Base-by-base conservation (phyloP, 2,113 vertebrate genomes). In the Camelus bactrianus region DNA sequence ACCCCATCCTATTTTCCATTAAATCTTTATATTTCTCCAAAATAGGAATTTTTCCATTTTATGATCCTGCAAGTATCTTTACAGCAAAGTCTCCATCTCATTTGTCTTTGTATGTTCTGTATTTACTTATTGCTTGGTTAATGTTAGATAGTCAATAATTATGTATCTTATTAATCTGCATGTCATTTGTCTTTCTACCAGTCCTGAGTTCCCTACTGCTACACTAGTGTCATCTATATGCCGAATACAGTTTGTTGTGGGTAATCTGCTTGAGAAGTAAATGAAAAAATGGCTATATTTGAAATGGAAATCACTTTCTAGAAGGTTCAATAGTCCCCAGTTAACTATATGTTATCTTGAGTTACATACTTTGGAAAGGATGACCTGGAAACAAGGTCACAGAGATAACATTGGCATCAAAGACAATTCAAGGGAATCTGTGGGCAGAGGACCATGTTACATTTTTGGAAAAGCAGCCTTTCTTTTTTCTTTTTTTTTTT, bases 271-370 rank as follows among this genome's bases (percentile, higher is more conserved):
- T 83, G 14, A 58, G 42, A 48, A 62, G 70, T 52, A 85, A 85
- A 81, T 60, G 48, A 82, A 42, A 91, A 67, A 84, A 1, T 72
- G 17, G 22, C 5, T 89, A 28, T 58, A 56, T 77, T 95, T 94
- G 48, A 79, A 93, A 82, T 77, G 8, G 93, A 96, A 93, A 84
- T 93, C 52, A 54, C 5, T 86, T 93, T 60, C 64, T 86, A 80
- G 9, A 95, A 84, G 20, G 8, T 54, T 95, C 50, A 20, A 3
- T 85, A n/a, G 14, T 73, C 24, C 38, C 15, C 8, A 72, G 11
- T 84, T 92, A 5, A 5, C 24, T 87, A 13, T 72, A 35, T 81
- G 91, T 94, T 72, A 17, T 95, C 48, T 84, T 46, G 35, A 77
- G 22, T 94, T 95, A 81, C 42, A 64, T 90, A 77, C 42, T 81